Evolutionary conservation across 2,113 vertebrate species (phyloP), one percentile per base, ranked within the genome.

Genomic region (Eulemur rufifrons): DNA sequence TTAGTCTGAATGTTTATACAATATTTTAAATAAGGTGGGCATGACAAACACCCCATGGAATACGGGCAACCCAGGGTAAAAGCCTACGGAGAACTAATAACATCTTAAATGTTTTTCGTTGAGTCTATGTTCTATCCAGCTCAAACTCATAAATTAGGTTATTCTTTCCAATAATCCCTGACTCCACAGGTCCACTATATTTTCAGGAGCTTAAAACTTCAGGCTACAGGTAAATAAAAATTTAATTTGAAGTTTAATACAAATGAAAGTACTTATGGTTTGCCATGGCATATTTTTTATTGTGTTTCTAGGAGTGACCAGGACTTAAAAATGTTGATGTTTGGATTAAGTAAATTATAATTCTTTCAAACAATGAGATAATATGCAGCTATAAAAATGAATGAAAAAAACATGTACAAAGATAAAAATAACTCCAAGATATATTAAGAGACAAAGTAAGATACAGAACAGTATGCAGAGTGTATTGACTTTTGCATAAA

Each of bases 1-100:
- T 89, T 29, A 93, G 68, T 86, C 89, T 95, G 85, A 76, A 64
- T 97, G 86, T 95, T 97, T 96, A 89, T 86, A 66, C 8, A 93
- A 87, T 81, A 95, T 92, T 89, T 92, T 11, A 2, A 96, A 93
- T 81, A 69, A 95, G 52, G 63, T 71, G n/a, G 50, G 27, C 63
- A 81, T 82, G 80, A 84, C 80, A 95, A 91, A 95, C 63, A 69
- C n/a, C 45, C 25, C 56, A 50, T 32, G 81, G 45, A 84, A 68
- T 61, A 86, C 13, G 39, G 47, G 29, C 39, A 90, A 71, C 80
- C 17, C 77, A 96, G 71, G 85, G 82, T 93, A 87, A 91, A 92
- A 88, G 29, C 66, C 47, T 68, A 7, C 25, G n/a, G 66, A 89
- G 77, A 27, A 84, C 21, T 68, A 91, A 82, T 61, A 86, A 8